Evolutionary conservation across 92 coral and sea anemone genomes (phyloP).

Genomic region (Actinernus sp.): DNA sequence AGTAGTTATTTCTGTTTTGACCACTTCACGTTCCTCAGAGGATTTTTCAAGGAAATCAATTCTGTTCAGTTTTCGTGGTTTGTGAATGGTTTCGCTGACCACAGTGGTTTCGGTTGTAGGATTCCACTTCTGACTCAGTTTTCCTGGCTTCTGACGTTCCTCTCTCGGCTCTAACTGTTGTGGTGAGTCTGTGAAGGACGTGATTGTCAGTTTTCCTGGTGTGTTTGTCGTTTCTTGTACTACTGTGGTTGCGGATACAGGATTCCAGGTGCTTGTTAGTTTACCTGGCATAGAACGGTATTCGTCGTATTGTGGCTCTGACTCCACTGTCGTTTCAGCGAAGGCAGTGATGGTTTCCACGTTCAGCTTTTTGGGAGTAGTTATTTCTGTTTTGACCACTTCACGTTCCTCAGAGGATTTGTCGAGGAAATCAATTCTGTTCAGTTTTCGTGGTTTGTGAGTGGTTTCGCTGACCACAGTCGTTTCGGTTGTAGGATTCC

Average conservation of each 20-base stretch:
- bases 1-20: background rate
- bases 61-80: background rate
- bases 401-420: background rate
- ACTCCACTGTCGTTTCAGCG: background rate
- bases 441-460: background rate
- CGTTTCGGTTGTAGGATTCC: background rate
- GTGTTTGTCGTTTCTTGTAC: background rate
- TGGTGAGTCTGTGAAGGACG: background rate
- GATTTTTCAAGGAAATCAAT: background rate
- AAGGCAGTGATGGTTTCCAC: background rate
- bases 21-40: background rate
- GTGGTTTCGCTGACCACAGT: background rate
- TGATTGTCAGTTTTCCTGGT: background rate
- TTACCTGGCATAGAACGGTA: background rate
- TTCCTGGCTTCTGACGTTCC: background rate
- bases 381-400: background rate
- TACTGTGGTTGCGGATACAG: background rate
- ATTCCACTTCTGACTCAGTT: background rate
- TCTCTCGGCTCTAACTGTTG: background rate
- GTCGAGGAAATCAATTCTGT: background rate
- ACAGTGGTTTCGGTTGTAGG: background rate
- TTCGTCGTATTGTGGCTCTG: background rate
- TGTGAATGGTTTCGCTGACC: background rate
- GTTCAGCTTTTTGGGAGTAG: background rate
- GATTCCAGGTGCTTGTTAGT: background rate